A percentile compares a stretch with the other conserved stretches of the same genome.
Conservation (phyloP, 2,797 vertebrate genomes). For the Artibeus jamaicensis region DNA sequence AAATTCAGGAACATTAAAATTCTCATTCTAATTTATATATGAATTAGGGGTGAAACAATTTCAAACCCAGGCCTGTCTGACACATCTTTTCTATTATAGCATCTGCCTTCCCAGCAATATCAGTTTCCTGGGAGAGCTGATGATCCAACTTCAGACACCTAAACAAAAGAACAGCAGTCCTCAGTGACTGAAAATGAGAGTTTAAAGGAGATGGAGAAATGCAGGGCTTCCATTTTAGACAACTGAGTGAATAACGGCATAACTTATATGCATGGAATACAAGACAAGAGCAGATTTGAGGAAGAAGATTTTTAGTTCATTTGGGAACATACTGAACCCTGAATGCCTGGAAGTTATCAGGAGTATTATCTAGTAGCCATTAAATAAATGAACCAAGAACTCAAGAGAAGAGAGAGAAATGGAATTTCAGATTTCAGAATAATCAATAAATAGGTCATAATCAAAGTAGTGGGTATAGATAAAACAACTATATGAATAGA, state of each 20-base stretch:
- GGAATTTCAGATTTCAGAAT: conserved; percentile 8
- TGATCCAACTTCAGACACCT: neutral
- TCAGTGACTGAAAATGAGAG: neutral
- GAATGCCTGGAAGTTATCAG: neutral
- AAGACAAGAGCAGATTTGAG: neutral
- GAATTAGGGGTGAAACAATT: neutral
- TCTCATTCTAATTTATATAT: neutral
- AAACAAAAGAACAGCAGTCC: neutral
- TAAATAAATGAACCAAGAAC: neutral
- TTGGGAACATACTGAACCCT: neutral
- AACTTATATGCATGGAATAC: neutral
- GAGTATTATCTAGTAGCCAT: neutral
- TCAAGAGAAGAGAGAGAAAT: neutral
- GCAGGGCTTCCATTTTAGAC: neutral
- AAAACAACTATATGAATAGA: neutral
- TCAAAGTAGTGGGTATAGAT: neutral
- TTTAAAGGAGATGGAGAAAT: neutral
- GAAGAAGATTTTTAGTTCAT: neutral
- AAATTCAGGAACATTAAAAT: neutral
- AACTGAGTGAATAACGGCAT: neutral
- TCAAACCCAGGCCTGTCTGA: neutral
- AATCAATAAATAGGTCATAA: neutral
- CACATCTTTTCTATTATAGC: neutral
- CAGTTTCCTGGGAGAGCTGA: neutral
- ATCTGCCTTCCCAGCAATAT: neutral